These are phyloP conservation scores for Pontoporia blainvillei DNA, from an alignment of 2,113 vertebrate genomes.

Conservation along the genomic window DNA sequence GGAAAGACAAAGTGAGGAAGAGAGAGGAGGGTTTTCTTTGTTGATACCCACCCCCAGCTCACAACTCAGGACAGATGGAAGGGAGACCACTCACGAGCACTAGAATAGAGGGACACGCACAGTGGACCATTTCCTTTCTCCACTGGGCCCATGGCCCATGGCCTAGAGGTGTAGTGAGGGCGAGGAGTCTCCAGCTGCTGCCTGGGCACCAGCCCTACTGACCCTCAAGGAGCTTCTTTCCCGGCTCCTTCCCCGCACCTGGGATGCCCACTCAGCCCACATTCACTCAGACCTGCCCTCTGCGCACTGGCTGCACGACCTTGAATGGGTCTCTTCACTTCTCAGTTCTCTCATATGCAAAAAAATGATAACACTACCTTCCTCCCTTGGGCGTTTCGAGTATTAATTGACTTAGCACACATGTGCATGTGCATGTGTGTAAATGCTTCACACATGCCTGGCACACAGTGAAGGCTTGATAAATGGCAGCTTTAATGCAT, in stretches of 20 bases:
- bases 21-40: not conserved
- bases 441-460: not conserved
- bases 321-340: not conserved
- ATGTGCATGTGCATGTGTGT: not conserved
- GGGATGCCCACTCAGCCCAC: not conserved
- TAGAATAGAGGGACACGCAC: not conserved
- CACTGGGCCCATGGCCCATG: rapidly evolving
- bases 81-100: not conserved
- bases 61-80: not conserved
- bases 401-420: not conserved
- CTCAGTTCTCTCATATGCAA: not conserved
- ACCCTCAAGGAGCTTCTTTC: not conserved
- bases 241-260: not conserved
- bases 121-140: not conserved
- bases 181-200: too few species aligned
- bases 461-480: not conserved
- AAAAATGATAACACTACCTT: not conserved
- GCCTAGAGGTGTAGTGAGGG: not conserved
- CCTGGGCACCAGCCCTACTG: rapidly evolving
- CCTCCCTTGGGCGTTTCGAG: not conserved
- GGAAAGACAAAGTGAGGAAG: not conserved
- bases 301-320: not conserved
- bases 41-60: not conserved
- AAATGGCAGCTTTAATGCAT: not conserved
- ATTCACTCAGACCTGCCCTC: not conserved